Conservation (phyloP, 1,140 invertebrate species). For the Sipha flava region DNA sequence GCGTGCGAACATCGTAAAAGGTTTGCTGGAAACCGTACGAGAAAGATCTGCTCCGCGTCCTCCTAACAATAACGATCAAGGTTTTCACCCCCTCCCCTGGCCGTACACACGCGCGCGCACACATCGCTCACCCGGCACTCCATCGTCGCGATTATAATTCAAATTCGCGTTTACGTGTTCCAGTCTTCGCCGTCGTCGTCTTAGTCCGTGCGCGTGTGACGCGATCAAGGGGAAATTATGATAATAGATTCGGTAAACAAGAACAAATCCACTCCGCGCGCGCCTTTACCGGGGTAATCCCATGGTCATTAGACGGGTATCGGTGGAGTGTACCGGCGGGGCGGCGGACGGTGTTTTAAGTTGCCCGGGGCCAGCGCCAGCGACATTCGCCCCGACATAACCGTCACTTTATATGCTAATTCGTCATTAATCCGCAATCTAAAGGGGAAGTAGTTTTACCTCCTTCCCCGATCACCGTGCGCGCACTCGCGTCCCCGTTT, state of each 20-base stretch:
- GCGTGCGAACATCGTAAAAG: not conserved
- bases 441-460: constrained; percentile 8
- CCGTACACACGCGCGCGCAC: too few relatives aligned
- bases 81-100: not conserved
- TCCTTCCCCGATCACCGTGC: not conserved
- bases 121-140: too few relatives aligned
- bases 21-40: not conserved
- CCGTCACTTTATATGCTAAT: constrained; percentile 31
- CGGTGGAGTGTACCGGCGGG: not conserved
- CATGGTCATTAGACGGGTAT: constrained; percentile 27
- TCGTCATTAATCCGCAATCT: constrained; percentile 31
- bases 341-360: not conserved
- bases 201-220: constrained; percentile 7
- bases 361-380: constrained; percentile 4
- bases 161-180: not conserved
- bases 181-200: not conserved
- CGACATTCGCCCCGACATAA: constrained; percentile 13
- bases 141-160: not conserved
- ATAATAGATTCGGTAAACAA: constrained; percentile 31
- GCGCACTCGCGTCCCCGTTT: too few relatives aligned
- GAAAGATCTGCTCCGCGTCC: too few relatives aligned
- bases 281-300: not conserved
- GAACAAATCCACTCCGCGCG: not conserved
- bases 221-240: constrained; percentile 26
- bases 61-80: too few relatives aligned